Conservation (phyloP, 1,140 invertebrate genomes). For the Bombus balteatus region DNA sequence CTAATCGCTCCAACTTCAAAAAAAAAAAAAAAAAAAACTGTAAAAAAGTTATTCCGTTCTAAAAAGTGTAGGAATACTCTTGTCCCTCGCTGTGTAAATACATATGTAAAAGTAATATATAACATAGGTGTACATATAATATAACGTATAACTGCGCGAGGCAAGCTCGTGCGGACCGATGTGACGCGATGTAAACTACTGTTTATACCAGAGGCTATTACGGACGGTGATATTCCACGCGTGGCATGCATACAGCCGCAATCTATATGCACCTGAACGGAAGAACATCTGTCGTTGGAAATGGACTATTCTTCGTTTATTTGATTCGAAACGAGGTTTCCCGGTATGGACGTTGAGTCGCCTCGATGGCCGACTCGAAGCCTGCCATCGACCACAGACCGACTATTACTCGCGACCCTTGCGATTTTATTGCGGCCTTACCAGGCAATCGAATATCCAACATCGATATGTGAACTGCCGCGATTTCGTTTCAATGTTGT, state of each 20-base stretch:
- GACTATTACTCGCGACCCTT: slow-evolving; percentile 23
- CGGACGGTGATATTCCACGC: not conserved
- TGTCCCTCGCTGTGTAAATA: too few species aligned
- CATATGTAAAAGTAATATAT: slow-evolving; percentile 14
- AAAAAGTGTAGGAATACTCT: too few species aligned
- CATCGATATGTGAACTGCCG: not conserved
- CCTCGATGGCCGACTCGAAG: not conserved
- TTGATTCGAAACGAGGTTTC: slow-evolving; percentile 41
- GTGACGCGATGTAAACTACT: slow-evolving; percentile 25
- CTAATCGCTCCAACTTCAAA: too few species aligned
- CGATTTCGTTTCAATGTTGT: not conserved
- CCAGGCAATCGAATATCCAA: slow-evolving; percentile 28
- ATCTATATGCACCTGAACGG: not conserved
- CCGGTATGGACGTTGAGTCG: not conserved
- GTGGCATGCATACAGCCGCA: not conserved
- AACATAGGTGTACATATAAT: not conserved
- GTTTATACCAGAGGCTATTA: slow-evolving; percentile 35
- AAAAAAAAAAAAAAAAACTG: too few species aligned
- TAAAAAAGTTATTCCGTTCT: too few species aligned
- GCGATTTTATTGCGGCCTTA: slow-evolving; percentile 28
- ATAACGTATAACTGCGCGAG: not conserved
- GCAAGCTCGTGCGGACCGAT: not conserved
- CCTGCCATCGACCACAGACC: slow-evolving; percentile 22
- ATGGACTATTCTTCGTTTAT: slow-evolving; percentile 36
- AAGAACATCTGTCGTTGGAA: slow-evolving; percentile 3